Conservation (phyloP, 2,113 vertebrate species). For the Ailuropoda melanoleuca region DNA sequence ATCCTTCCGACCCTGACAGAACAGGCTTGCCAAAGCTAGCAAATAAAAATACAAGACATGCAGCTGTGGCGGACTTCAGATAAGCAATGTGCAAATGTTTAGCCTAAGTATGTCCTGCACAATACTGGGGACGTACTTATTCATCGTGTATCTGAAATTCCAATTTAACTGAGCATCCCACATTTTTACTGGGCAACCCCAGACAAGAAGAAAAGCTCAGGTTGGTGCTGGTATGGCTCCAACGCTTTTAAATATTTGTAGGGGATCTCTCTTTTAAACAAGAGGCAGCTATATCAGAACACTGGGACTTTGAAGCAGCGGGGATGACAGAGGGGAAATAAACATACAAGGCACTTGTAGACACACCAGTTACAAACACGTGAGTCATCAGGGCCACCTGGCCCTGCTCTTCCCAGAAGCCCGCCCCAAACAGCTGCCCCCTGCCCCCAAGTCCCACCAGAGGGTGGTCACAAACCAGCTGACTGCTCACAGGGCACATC, state of each 20-base stretch:
- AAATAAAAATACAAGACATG: neutral
- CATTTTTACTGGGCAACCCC: neutral
- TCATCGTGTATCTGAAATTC: neutral
- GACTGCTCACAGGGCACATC: fast-evolving
- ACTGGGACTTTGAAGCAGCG: neutral
- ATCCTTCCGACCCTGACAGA: neutral
- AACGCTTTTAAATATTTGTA: neutral
- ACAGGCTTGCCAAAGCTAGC: neutral
- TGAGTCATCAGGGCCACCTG: neutral
- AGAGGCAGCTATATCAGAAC: neutral
- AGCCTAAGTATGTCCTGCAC: neutral
- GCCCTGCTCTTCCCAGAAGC: neutral
- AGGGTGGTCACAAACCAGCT: neutral
- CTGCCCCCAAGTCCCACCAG: neutral
- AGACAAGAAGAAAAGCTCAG: neutral
- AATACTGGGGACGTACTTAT: neutral
- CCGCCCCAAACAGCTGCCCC: fast-evolving
- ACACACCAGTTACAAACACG: neutral
- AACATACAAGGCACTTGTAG: neutral
- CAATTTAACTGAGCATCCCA: neutral
- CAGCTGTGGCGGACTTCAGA: neutral
- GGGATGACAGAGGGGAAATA: neutral
- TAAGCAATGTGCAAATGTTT: neutral
- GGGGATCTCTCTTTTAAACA: neutral
- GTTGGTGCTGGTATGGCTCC: neutral